These are phyloP conservation scores for Tiaroga cobitis DNA, from an alignment of 2,797 vertebrate genomes.

Conservation along the genomic window DNA sequence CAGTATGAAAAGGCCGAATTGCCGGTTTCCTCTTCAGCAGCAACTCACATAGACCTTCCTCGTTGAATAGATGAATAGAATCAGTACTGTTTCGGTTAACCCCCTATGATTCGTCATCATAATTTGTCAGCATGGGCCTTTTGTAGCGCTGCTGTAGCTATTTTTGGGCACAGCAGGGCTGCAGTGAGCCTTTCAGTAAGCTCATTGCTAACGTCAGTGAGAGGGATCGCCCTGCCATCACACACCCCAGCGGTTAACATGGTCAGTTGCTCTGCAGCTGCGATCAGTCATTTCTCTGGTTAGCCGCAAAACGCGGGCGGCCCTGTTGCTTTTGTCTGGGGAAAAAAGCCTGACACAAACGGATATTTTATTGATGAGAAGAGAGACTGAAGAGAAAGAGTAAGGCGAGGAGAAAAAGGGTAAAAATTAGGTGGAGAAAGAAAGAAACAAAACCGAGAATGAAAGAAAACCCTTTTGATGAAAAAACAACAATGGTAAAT, in stretches of 20 bases:
- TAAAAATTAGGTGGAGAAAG: slow-evolving; percentile 38
- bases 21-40: slow-evolving; percentile 62
- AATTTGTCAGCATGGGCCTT: slow-evolving; percentile 59
- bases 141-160: slow-evolving; percentile 69
- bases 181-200: slow-evolving; percentile 57
- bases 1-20: slow-evolving; percentile 64
- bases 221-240: slow-evolving; percentile 69
- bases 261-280: slow-evolving; percentile 48
- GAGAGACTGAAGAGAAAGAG: slow-evolving; percentile 24
- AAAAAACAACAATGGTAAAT: neutral
- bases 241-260: slow-evolving; percentile 61
- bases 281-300: slow-evolving; percentile 66
- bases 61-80: slow-evolving; percentile 69
- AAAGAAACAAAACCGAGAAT: neutral
- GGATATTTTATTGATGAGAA: slow-evolving; percentile 1
- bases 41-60: slow-evolving; percentile 37
- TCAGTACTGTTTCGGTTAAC: slow-evolving; percentile 65
- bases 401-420: slow-evolving; percentile 55
- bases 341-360: slow-evolving; percentile 35
- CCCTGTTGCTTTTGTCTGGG: slow-evolving; percentile 57
- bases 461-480: slow-evolving; percentile 7
- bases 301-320: slow-evolving; percentile 66
- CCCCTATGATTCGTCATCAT: slow-evolving; percentile 72
- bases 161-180: slow-evolving; percentile 66
- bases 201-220: slow-evolving; percentile 61